Evolutionary conservation across 2,888 invertebrate genomes (phyloP), one percentile per base, ranked within the genome.

Genomic region (Cotesia congregata): DNA sequence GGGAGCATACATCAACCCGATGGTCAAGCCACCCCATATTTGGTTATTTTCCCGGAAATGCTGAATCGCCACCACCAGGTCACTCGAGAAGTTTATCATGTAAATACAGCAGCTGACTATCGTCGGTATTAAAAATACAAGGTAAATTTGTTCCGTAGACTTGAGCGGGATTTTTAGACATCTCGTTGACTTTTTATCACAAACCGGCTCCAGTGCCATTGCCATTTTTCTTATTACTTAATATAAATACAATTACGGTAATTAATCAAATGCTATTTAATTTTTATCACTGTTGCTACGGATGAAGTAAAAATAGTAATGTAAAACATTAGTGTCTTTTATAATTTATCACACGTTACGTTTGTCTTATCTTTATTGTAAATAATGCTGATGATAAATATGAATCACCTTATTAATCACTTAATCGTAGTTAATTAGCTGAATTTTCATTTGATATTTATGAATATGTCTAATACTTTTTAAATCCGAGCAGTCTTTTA

Each of bases 11-110:
- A 90, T 86, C 30, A 90, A 79, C 30, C 77, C 76, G 7, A 89
- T 77, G 0, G 89, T 89, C 71, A 85, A 85, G 6, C 81, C 77
- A 61, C 90, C 91, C 90, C 90, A 92, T 90, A 90, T 86, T 15
- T 91, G 89, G 86, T 94, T 92, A 4, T 91, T 90, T 83, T 92
- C 92, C 17, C 90, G 90, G 80, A 92, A 92, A 85, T 95, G 93
- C 85, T 93, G 92, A 79, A 91, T 90, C 71, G 93, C 91, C 1
- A 95, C 91, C 0, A 93, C 93, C 41, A 94, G 86, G 85, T 95
- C 95, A 64, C 92, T 92, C 17, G 94, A 92, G 61, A 94, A 93
- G 72, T 95, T 91, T 3, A 93, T 90, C 59, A 94, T 90, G 83
- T 94, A 96, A 40, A 95, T 87, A 1, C 93, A 79, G 65, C 94